Percentiles rank a stretch among this genome's conserved stretches.
Evolutionary conservation across 2,113 vertebrate species (phyloP).

Genomic region (Maccullochella peelii): DNA sequence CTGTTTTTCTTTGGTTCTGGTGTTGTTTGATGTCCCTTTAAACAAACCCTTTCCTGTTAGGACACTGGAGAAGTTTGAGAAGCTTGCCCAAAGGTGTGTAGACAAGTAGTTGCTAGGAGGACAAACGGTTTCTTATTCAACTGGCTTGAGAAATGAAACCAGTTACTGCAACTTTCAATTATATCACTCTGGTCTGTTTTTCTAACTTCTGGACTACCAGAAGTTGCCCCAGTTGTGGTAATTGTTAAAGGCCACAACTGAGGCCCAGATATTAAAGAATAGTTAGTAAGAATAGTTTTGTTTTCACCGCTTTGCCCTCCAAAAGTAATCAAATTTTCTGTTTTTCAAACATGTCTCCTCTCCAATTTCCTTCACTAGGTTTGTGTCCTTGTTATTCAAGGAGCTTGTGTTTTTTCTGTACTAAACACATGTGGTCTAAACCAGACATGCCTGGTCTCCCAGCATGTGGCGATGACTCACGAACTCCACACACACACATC

Average conservation of each 20-base stretch:
- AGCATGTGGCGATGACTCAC: slow-evolving; percentile 81
- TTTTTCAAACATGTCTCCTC: slow-evolving; percentile 21
- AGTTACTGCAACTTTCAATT: slow-evolving; percentile 24
- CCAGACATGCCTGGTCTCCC: slow-evolving; percentile 67
- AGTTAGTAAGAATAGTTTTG: too few species aligned
- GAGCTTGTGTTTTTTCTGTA: slow-evolving; percentile 41
- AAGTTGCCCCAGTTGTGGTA: not conserved
- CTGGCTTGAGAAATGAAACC: slow-evolving; percentile 1
- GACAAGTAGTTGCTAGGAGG: slow-evolving; percentile 12
- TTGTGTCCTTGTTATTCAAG: slow-evolving; percentile 17
- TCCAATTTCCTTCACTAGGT: not conserved
- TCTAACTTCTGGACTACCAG: slow-evolving; percentile 5
- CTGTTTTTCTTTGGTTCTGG: slow-evolving; percentile 23
- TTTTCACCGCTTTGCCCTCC: slow-evolving; percentile 12
- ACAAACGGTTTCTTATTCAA: slow-evolving; percentile 12
- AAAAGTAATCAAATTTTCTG: not conserved
- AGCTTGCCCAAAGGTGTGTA: slow-evolving; percentile 5
- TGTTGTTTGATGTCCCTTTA: slow-evolving; percentile 31
- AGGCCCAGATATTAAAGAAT: slow-evolving; percentile 45
- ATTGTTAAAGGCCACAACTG: slow-evolving; percentile 12
- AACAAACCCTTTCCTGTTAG: slow-evolving; percentile 29
- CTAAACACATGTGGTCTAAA: slow-evolving; percentile 69
- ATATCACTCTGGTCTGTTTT: slow-evolving; percentile 37
- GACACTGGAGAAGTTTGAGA: not conserved
- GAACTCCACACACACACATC: slow-evolving; percentile 24